Conservation (phyloP, 37 sponge, comb jelly and placozoan species). For the Agelas oroides region DNA sequence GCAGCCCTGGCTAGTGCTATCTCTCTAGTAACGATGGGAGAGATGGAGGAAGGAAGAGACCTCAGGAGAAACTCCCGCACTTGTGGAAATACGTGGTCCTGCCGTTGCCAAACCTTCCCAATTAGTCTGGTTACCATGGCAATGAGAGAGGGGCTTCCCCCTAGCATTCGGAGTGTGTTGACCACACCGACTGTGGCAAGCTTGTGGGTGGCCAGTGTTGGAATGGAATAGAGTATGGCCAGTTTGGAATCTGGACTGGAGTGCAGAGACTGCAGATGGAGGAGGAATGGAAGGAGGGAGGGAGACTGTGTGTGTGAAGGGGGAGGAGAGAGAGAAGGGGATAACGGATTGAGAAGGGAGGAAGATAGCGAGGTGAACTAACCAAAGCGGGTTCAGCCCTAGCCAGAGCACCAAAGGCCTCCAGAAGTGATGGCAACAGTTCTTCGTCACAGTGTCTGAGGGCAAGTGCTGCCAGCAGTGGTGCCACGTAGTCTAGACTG, state of each 20-base stretch:
- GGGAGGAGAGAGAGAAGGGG: neutral
- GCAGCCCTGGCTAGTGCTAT: conserved; percentile 10
- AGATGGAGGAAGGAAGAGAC: neutral
- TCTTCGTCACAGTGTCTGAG: neutral
- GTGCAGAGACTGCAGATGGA: conserved; percentile 3
- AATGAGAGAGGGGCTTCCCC: conserved; percentile 13
- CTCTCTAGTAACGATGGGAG: neutral
- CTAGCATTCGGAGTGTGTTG: conserved; percentile 24
- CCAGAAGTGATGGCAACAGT: neutral
- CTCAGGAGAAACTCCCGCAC: conserved; percentile 23
- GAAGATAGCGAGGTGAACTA: neutral
- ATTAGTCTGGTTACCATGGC: conserved; percentile 30
- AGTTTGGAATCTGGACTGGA: conserved; percentile 19
- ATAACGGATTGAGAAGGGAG: too few relatives aligned
- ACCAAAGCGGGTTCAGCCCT: conserved; percentile 25
- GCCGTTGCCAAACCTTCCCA: conserved; percentile 30
- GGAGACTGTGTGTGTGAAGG: conserved; percentile 49
- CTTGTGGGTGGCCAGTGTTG: conserved; percentile 36
- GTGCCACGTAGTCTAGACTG: neutral
- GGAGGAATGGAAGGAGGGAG: conserved; percentile 39
- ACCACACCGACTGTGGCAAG: conserved; percentile 1
- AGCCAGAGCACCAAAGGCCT: conserved; percentile 4
- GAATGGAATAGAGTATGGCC: conserved; percentile 52
- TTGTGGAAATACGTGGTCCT: conserved; percentile 31
- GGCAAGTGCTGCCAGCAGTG: conserved; percentile 3